These are phyloP conservation scores for Xiphias gladius DNA, from an alignment of 2,113 vertebrate genomes.

Conservation along the genomic window DNA sequence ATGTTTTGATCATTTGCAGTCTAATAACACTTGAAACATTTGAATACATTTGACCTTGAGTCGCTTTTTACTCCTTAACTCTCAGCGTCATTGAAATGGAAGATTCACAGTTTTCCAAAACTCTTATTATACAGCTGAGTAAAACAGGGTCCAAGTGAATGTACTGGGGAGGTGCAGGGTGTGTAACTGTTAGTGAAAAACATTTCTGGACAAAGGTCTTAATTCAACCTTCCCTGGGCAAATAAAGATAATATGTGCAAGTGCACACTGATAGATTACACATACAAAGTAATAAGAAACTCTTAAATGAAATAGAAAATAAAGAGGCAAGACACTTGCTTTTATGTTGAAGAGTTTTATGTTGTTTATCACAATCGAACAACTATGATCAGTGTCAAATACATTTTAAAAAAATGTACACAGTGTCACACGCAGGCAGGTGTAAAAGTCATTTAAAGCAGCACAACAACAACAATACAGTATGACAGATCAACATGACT, in stretches of 20 bases:
- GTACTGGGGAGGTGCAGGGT: not conserved
- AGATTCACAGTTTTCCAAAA: not conserved
- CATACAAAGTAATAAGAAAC: not conserved
- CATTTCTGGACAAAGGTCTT: slow-evolving; percentile 41
- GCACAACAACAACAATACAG: not conserved
- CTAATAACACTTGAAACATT: not conserved
- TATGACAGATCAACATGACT: not conserved
- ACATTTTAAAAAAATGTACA: not conserved
- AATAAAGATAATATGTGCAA: slow-evolving; percentile 30
- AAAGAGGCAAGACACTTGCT: not conserved
- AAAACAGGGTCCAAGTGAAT: not conserved
- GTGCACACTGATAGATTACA: not conserved
- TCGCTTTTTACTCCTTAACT: not conserved
- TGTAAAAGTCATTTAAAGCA: not conserved
- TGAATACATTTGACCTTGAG: not conserved
- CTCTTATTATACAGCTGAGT: not conserved
- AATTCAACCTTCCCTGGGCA: slow-evolving; percentile 30
- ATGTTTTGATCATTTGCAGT: not conserved
- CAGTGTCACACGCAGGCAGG: no score
- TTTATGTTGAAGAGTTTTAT: not conserved
- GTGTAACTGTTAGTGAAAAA: slow-evolving; percentile 12
- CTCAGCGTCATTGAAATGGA: not conserved
- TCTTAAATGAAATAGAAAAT: not conserved
- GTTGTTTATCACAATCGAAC: not conserved
- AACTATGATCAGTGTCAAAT: not conserved